Evolutionary conservation across 2,797 vertebrate species (phyloP), one percentile per base, ranked within the genome.

Genomic region (Fistularia commersonii): DNA sequence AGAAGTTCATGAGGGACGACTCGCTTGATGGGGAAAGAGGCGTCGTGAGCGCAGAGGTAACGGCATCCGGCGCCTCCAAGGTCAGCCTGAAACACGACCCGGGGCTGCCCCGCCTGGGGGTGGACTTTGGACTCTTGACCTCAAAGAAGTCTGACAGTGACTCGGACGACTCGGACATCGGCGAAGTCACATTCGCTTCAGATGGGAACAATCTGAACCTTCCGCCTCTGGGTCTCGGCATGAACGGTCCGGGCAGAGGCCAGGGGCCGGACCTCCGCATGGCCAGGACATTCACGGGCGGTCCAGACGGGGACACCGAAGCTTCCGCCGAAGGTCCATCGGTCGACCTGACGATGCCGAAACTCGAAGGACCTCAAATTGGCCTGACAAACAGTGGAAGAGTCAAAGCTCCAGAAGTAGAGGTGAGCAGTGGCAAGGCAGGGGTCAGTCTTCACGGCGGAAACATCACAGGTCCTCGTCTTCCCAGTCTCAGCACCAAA

Each of bases 1-100:
- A 78, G 70, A 90, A 40, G 74, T 91, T 81, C 52, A 80, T 92
- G 50, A 88, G 52, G 56, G 64, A 31, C 13, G 56, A 74, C 53
- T 9, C 38, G n/a, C 14, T 44, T 8, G 40, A 54, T 43, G 10
- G 45, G 11, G 51, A 60, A 1, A 46, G 34, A 0, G 45, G 11
- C 32, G 7, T 9, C 11, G 32, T 8, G 8, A 68, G 56, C 5
- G 10, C 33, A 2, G 60, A 62, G 2, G 6, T 48, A 45, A 41
- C 52, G 11, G 51, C 15, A 32, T 41, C 70, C 23, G 57, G 53
- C 12, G 49, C 63, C n/a, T 47, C 80, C 31, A 78, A 57, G 39
- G 51, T 61, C 39, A 61, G 33, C 43, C 45, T 54, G 3, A 81
- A 74, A 52, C 51, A 47, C 0, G 49, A 79, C 45, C 47, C 9